phyloP scores from a whole-genome alignment of 2,888 invertebrate species.

The Parochlus steinenii region DNA sequence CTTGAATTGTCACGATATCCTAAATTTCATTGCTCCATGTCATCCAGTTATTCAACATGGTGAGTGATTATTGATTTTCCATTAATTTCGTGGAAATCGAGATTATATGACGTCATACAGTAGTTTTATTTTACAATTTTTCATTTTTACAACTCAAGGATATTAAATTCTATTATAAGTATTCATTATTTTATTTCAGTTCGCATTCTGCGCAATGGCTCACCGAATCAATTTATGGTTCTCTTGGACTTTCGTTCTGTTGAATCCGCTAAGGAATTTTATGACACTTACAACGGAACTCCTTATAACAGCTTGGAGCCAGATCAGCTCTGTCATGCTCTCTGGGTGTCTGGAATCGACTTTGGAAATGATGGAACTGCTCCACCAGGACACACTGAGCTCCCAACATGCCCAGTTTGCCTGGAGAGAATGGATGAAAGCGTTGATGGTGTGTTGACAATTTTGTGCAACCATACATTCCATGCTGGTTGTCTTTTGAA shows the following conservation, averaged over 20 bases:
- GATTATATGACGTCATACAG: too few species aligned
- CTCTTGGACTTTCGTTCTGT: conserved; percentile 67
- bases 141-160: too few species aligned
- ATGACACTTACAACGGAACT: conserved; percentile 78
- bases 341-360: conserved; percentile 89
- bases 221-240: conserved; percentile 96
- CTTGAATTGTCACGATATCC: conserved; percentile 80
- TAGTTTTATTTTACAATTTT: too few species aligned
- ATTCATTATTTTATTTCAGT: too few species aligned
- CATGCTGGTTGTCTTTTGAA: conserved; percentile 89
- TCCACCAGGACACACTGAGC: conserved; percentile 71
- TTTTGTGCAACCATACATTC: conserved; percentile 96
- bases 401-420: conserved; percentile 80
- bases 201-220: conserved; percentile 76
- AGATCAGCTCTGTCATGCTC: conserved; percentile 78
- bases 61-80: too few species aligned
- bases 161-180: too few species aligned
- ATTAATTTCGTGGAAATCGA: too few species aligned
- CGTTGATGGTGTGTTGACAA: conserved; percentile 91
- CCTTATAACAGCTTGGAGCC: conserved; percentile 90
- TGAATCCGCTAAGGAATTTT: conserved; percentile 79
- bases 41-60: conserved; percentile 74
- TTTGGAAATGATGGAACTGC: conserved; percentile 58
- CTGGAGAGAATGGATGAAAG: conserved; percentile 95
- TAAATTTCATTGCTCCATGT: conserved; percentile 88